Conservation (phyloP, 2,888 invertebrate genomes). For the Drosophila stalkeri region DNA sequence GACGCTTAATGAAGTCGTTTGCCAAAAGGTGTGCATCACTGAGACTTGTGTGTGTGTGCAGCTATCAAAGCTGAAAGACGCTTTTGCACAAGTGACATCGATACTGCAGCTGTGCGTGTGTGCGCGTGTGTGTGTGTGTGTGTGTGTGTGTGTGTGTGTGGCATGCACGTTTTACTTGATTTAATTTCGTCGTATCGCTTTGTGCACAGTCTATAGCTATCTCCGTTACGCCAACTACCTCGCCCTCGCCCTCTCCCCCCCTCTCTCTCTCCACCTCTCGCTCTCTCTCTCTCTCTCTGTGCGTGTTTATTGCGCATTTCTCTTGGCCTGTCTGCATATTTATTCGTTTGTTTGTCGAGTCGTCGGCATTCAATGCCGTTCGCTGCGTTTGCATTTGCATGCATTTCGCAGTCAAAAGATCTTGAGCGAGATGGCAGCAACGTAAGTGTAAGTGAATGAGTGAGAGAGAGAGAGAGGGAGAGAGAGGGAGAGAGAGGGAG, state of each 20-base stretch:
- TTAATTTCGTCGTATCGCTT: slow-evolving; percentile 70
- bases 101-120: slow-evolving; percentile 50
- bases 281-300: slow-evolving; percentile 35
- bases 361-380: slow-evolving; percentile 67
- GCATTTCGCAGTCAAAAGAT: slow-evolving; percentile 77
- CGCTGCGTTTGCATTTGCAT: slow-evolving; percentile 75
- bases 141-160: slow-evolving; percentile 38
- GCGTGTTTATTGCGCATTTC: slow-evolving; percentile 77
- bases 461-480: background rate
- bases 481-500: background rate
- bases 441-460: background rate
- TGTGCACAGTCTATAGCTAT: slow-evolving; percentile 34
- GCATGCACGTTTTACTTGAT: slow-evolving; percentile 79
- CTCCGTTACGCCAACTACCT: slow-evolving; percentile 2
- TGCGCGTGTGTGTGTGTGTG: slow-evolving; percentile 5
- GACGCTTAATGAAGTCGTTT: slow-evolving; percentile 66
- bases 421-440: slow-evolving; percentile 21
- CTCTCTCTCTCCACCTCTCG: too few species aligned
- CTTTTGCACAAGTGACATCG: slow-evolving; percentile 67
- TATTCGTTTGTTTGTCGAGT: slow-evolving; percentile 74
- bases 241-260: slow-evolving; percentile 10
- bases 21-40: slow-evolving; percentile 10
- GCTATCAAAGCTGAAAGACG: slow-evolving; percentile 68
- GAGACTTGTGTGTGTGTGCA: slow-evolving; percentile 17
- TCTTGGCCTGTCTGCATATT: slow-evolving; percentile 70